These are phyloP conservation scores for Dromius quadrimaculatus DNA, from an alignment of 2,888 invertebrate species.

Conservation along the genomic window DNA sequence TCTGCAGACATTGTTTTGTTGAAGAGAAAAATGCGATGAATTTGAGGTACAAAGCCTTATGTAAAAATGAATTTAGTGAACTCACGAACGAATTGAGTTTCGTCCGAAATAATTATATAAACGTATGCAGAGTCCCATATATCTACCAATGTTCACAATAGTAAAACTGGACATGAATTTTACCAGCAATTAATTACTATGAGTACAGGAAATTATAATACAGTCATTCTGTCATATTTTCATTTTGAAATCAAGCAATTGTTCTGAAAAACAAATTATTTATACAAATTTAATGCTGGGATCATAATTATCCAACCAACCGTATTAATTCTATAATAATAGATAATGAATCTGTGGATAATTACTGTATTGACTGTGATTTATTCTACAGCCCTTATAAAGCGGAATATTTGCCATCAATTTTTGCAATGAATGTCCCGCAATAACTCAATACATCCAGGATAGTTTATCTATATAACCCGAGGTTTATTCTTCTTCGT, in stretches of 20 bases:
- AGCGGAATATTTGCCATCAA: constrained; percentile 19
- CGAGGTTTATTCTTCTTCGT: constrained; percentile 10
- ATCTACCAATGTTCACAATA: too few species aligned
- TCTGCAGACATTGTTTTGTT: too few species aligned
- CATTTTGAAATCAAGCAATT: constrained; percentile 15
- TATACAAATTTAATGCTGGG: neutral
- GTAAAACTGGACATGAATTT: too few species aligned
- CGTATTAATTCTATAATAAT: constrained; percentile 15
- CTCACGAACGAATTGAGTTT: too few species aligned
- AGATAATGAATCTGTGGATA: constrained; percentile 25
- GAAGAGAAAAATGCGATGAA: too few species aligned
- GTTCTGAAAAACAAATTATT: constrained; percentile 15
- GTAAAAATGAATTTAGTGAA: too few species aligned
- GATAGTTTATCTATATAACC: constrained; percentile 29
- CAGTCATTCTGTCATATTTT: neutral
- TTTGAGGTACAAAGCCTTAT: too few species aligned
- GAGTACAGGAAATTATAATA: constrained; percentile 9
- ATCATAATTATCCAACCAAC: constrained; percentile 1
- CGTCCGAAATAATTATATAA: too few species aligned
- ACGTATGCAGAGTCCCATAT: too few species aligned
- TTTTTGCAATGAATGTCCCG: constrained; percentile 12
- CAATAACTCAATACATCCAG: neutral
- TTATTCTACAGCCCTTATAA: constrained; percentile 1
- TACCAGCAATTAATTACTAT: too few species aligned
- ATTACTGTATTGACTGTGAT: constrained; percentile 26